Percentiles rank a stretch among this genome's conserved stretches.
Conservation (phyloP, 1,140 invertebrate genomes). For the Lepidurus packardi region DNA sequence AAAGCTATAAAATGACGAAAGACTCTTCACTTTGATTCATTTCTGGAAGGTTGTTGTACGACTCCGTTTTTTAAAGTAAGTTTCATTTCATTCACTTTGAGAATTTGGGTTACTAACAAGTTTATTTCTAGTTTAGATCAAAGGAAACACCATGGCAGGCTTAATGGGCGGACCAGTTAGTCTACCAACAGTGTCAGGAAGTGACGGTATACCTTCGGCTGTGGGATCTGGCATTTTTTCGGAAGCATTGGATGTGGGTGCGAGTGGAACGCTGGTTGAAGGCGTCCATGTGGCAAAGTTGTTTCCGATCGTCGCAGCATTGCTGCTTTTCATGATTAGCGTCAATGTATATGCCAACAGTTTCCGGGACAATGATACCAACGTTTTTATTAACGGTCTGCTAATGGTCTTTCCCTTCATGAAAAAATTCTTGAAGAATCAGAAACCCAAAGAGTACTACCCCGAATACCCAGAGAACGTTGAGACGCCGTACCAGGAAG, state of each 20-base stretch:
- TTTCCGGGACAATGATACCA: not conserved
- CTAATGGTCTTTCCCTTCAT: not conserved
- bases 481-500: not conserved
- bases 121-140: not conserved
- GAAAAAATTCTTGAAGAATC: not conserved
- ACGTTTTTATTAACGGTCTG: not conserved
- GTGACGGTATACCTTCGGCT: not conserved
- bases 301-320: not conserved
- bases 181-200: not conserved
- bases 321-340: not conserved
- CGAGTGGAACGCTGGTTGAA: not conserved
- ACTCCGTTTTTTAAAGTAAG: not conserved
- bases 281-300: not conserved
- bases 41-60: no score
- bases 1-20: no score
- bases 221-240: not conserved
- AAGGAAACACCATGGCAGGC: not conserved
- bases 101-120: not conserved
- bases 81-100: not conserved
- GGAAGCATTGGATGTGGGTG: not conserved
- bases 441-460: not conserved
- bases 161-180: not conserved
- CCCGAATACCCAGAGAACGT: not conserved
- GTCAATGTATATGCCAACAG: not conserved
- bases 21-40: no score